Base-by-base conservation (phyloP, 2,888 invertebrate species). In the Gortyna flavago region DNA sequence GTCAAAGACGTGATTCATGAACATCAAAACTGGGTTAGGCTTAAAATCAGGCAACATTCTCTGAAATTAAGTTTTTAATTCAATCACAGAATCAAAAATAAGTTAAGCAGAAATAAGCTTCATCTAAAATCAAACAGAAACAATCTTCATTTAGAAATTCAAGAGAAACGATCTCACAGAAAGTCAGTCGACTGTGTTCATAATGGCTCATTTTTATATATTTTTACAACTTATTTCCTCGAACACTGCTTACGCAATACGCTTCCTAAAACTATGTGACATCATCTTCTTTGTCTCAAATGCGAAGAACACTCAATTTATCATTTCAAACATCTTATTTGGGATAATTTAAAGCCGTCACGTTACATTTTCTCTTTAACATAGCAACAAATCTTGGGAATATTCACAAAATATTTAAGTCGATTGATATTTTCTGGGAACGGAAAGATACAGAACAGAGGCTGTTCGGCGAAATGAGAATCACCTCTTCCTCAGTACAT, bases 321-420 rank as follows among this genome's bases (percentile, higher is more conserved):
- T 88, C 89, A 90, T 87, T 74, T 79, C 82, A 82, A 51, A 76
- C 73, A 81, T 82, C 88, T 85, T 80, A 88, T 88, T 91, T 84
- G 69, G 77, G 77, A 88, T 91, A 90, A 90, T 91, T 90, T 91
- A 90, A 78, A 59, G 74, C 62, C 72, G 85, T 72, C 84, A 83
- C 78, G 64, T 77, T 68, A 72, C 72, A 76, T 83, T 89, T 88
- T 88, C 89, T 69, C 48, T 62, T 72, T 57, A 85, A 85, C 81
- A 83, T 84, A 78, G 85, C 75, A 68, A 84, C 87, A 85, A 87
- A 85, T 88, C 80, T 81, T 83, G 35, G 51, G 64, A 64, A 2
- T 16, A 68, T 76, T 79, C 78, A 74, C 77, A 81, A 82, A 82
- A 85, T 74, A 71, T 35, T 80, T 41, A 75, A 81, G 73, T 78